Percentiles rank a stretch among this genome's conserved stretches.
phyloP scores from a whole-genome alignment of 2,888 invertebrate species.

The Yponomeuta malinellus region DNA sequence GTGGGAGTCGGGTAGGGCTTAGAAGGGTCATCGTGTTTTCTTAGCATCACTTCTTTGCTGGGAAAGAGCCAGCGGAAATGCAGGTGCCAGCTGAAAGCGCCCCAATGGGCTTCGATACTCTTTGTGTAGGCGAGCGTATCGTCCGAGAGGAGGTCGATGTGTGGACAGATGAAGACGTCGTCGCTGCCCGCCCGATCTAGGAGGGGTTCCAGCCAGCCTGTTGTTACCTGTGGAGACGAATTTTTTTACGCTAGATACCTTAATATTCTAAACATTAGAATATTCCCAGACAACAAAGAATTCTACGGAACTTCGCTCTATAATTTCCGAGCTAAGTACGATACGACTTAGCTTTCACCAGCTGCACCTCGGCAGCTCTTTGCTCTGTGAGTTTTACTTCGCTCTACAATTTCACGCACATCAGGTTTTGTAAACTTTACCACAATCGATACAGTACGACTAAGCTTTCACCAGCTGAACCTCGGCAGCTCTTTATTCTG shows the following conservation, averaged over 20 bases:
- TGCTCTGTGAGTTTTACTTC: no score
- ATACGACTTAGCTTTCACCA: no score
- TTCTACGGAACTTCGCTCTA: no score
- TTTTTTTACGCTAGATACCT: background rate
- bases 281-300: no score
- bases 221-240: conserved; percentile 52
- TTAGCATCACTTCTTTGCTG: conserved; percentile 78
- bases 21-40: conserved; percentile 78
- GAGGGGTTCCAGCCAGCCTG: conserved; percentile 79
- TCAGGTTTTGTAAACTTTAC: no score
- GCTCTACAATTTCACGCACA: no score
- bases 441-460: no score
- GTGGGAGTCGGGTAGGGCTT: conserved; percentile 87
- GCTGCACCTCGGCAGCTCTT: no score
- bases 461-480: no score
- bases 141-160: conserved; percentile 87
- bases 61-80: conserved; percentile 93
- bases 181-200: conserved; percentile 71
- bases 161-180: conserved; percentile 67
- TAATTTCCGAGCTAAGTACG: no score
- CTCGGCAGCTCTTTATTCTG: no score
- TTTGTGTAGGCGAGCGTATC: conserved; percentile 96
- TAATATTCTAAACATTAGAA: no score
- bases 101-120: conserved; percentile 97
- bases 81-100: conserved; percentile 98